Percentiles rank a stretch among this genome's conserved stretches.
These are phyloP conservation scores for Oscheius sp. DNA, from an alignment of 2,888 invertebrate genomes.

Conservation along the genomic window DNA sequence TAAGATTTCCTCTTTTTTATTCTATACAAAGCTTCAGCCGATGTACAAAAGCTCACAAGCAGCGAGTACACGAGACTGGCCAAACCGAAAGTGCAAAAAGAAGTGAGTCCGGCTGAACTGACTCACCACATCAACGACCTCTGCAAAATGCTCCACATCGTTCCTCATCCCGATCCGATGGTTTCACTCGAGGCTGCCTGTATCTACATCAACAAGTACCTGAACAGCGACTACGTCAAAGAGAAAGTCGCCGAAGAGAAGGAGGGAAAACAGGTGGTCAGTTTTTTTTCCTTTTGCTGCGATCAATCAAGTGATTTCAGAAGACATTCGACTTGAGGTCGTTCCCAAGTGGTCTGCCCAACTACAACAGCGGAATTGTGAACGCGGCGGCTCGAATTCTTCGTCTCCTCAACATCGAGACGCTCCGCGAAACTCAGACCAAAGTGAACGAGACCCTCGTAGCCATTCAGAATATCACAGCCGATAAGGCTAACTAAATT, in stretches of 20 bases:
- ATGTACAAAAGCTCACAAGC: conserved; percentile 27
- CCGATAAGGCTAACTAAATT: conserved; percentile 76
- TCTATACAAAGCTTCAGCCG: conserved; percentile 5
- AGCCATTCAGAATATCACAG: conserved; percentile 89
- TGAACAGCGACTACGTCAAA: conserved; percentile 43
- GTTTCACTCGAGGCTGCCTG: conserved; percentile 48
- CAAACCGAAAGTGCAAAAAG: background rate
- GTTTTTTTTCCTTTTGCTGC: conserved; percentile 6
- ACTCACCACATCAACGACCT: conserved; percentile 44
- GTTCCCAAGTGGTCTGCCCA: conserved; percentile 54
- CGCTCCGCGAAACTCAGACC: conserved; percentile 88
- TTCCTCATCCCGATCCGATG: conserved; percentile 47
- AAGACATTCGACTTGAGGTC: conserved; percentile 51
- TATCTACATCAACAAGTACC: conserved; percentile 50
- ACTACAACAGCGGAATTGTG: conserved; percentile 46
- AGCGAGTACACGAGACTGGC: conserved; percentile 2
- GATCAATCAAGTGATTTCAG: conserved; percentile 20
- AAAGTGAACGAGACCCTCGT: conserved; percentile 90
- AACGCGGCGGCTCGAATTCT: conserved; percentile 82
- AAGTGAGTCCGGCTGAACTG: background rate
- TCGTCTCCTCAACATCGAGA: conserved; percentile 85
- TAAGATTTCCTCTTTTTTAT: conserved; percentile 10
- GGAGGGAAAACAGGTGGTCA: conserved; percentile 13
- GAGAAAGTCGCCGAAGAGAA: conserved; percentile 39
- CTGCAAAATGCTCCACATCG: conserved; percentile 50